phyloP scores from a whole-genome alignment of 2,888 invertebrate genomes.

The Leptinotarsa juncta region DNA sequence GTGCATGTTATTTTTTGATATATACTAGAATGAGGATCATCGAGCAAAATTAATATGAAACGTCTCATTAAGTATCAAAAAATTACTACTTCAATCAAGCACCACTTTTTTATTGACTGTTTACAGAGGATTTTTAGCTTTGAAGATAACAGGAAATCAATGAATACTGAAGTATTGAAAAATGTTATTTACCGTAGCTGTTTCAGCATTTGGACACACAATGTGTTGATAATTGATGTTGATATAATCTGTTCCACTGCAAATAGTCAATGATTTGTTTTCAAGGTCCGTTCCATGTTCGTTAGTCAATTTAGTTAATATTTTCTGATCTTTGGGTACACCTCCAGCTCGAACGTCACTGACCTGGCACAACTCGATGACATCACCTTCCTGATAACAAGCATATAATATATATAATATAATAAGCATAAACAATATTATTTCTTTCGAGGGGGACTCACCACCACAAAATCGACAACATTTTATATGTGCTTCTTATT shows the following conservation, averaged over 20 bases:
- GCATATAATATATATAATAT: slow-evolving; percentile 43
- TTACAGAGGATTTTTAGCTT: too few species aligned
- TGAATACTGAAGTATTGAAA: slow-evolving; percentile 1
- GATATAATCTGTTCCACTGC: slow-evolving; percentile 98
- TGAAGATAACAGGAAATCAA: background rate
- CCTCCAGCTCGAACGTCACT: slow-evolving; percentile 96
- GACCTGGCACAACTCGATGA: slow-evolving; percentile 97
- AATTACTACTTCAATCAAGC: too few species aligned
- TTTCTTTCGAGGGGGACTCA: too few species aligned
- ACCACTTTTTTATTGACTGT: too few species aligned
- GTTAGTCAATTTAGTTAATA: slow-evolving; percentile 79
- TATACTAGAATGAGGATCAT: too few species aligned
- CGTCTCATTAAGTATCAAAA: too few species aligned
- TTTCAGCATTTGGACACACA: slow-evolving; percentile 91
- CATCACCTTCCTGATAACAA: slow-evolving; percentile 91
- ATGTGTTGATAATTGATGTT: slow-evolving; percentile 98
- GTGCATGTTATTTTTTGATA: too few species aligned
- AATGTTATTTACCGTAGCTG: slow-evolving; percentile 82
- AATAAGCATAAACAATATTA: too few species aligned
- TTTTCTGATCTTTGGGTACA: slow-evolving; percentile 89
- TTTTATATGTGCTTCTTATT: too few species aligned
- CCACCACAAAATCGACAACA: too few species aligned
- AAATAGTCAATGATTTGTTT: slow-evolving; percentile 94
- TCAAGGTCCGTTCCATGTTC: slow-evolving; percentile 87
- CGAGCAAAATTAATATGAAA: too few species aligned